Evolutionary conservation across 92 coral and sea anemone genomes (phyloP).

Genomic region (Palythoa grandiflora): DNA sequence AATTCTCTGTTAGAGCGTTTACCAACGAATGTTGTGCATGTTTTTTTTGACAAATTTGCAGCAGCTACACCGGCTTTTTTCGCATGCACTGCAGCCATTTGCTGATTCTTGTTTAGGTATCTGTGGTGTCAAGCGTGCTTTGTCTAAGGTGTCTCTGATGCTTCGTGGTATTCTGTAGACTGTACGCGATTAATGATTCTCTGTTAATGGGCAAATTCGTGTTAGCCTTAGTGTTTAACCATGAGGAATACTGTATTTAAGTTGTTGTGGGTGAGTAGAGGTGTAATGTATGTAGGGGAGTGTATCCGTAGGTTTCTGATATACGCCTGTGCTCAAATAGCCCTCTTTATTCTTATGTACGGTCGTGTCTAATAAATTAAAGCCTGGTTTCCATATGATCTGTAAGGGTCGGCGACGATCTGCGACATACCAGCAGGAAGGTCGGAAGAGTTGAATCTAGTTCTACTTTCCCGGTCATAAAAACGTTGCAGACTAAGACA

Average conservation of each 20-base stretch:
- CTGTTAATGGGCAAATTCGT: slow-evolving; percentile 46
- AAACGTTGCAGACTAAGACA: no score
- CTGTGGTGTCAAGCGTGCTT: slow-evolving; percentile 13
- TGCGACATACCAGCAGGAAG: no score
- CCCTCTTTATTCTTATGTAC: background rate
- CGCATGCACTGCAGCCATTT: slow-evolving; percentile 46
- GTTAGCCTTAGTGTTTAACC: slow-evolving; percentile 51
- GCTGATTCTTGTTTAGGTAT: slow-evolving; percentile 27
- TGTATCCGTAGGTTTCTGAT: slow-evolving; percentile 7
- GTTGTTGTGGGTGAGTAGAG: slow-evolving; percentile 52
- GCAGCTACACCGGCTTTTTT: slow-evolving; percentile 46
- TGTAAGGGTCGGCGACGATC: no score
- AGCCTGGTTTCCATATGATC: no score
- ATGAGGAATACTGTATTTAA: slow-evolving; percentile 56
- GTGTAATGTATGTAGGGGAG: slow-evolving; percentile 45
- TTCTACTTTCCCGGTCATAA: no score
- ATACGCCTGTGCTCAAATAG: background rate
- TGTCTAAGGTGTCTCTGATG: slow-evolving; percentile 31
- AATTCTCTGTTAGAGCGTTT: background rate
- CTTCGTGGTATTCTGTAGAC: slow-evolving; percentile 49
- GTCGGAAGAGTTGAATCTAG: no score
- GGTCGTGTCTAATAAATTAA: background rate
- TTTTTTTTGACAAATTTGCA: slow-evolving; percentile 22
- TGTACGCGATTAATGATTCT: slow-evolving; percentile 48
- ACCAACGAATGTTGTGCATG: slow-evolving; percentile 22